Evolutionary conservation across 2,113 vertebrate species (phyloP), one percentile per base, ranked within the genome.

Genomic region (Hemiprocne comata): DNA sequence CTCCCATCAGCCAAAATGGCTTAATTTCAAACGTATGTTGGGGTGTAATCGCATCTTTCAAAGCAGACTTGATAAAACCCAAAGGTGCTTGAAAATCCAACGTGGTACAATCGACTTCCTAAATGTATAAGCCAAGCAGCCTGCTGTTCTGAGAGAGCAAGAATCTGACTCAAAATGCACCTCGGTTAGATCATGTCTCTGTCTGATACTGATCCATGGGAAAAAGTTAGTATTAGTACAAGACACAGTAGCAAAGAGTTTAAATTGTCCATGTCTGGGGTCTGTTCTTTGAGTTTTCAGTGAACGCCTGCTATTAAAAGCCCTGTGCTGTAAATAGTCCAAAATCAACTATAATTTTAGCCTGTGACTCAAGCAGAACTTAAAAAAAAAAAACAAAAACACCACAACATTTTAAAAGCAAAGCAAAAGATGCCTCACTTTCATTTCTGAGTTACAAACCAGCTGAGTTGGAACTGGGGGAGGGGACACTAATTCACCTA

Each of bases 191-290:
- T 95, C 93, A 90, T 57, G 88, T 95, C 95, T 95, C 82, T 33
- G 33, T 33, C 86, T 96, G 93, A 93, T 83, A n/a, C 60, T 3
- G 53, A 36, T 93, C 84, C 94, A 81, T 97, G 95, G 96, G 96
- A 96, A 96, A 95, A 77, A 84, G 88, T 17, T 69, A 73, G 60
- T 80, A 57, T 86, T 92, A 90, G 76, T 42, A 73, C 74, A 90
- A 58, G 71, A 26, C 33, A 50, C 93, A 58, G 88, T 21, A 88
- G 90, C 66, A 62, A 61, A 42, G 57, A 60, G 48, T 86, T 94
- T 71, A 90, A 84, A 74, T 91, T 95, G 69, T 54, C 92, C 74
- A 48, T 40, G 85, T 83, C 91, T 96, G 89, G 78, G 87, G 87
- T 74, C 82, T 83, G 87, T 33, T 86, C 81, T 84, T 85, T 62